Evolutionary conservation across 2,797 vertebrate species (phyloP), one percentile per base, ranked within the genome.

Genomic region (Sebastes trivittatus): DNA sequence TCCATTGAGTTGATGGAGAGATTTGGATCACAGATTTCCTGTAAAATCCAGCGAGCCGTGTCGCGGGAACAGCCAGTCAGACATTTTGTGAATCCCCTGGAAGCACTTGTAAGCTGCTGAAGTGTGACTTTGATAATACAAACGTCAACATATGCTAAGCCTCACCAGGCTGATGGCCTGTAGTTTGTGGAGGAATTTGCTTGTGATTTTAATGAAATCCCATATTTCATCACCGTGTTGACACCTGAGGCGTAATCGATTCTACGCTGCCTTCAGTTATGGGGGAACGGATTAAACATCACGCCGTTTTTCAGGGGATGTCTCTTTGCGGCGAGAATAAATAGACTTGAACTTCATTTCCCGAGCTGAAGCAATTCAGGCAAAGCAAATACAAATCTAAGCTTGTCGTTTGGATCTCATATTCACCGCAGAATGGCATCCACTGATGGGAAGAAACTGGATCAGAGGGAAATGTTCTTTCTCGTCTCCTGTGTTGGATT

Each of bases 81-180:
- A 87, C 72, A 70, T 92, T 91, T 83, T 70, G 72, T 46, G 63
- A 72, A 59, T 73, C 79, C 80, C 72, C 89, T 85, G 71, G 62
- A 87, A 82, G 74, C 72, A 52, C 67, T 56, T 30, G 62, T 77
- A 83, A 85, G 59, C 81, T 67, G 64, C 67, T 60, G 20, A 23
- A 84, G 80, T 85, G 79, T 85, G 87, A 83, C 86, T 90, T 85
- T 86, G 84, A 91, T 90, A 88, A 89, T 67, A 70, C 88, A 85
- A 86, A 88, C 66, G 75, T 87, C 78, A 92, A 92, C 86, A 81
- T 78, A 70, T 34, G 63, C 82, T 87, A 61, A 60, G 78, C 85
- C 83, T 87, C 74, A 65, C 72, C 16, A 32, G 73, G 80, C 77
- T 82, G 75, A 83, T 74, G 74, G 72, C 61, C 74, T 78, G 73